phyloP scores from a whole-genome alignment of 2,888 invertebrate genomes.

The Exocentrus adspersus region DNA sequence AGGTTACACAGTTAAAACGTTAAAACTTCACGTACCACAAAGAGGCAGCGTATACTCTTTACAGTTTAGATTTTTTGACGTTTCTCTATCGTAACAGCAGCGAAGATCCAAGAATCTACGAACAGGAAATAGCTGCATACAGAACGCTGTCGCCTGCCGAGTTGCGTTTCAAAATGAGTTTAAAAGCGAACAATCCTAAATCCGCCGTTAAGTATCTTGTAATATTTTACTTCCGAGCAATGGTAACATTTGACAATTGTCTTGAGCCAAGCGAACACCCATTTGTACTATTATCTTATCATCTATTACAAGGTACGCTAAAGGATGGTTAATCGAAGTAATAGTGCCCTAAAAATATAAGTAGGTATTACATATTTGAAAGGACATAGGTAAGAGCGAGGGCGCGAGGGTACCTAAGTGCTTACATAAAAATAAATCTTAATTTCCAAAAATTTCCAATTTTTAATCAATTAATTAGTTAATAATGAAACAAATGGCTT shows the following conservation, averaged over 20 bases:
- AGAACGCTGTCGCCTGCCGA: slow-evolving; percentile 78
- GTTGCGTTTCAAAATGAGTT: slow-evolving; percentile 80
- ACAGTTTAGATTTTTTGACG: slow-evolving; percentile 86
- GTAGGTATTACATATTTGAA: no score
- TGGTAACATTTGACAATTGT: slow-evolving; percentile 11
- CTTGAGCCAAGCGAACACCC: slow-evolving; percentile 16
- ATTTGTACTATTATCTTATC: slow-evolving; percentile 20
- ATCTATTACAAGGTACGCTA: slow-evolving; percentile 23
- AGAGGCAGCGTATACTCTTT: slow-evolving; percentile 86
- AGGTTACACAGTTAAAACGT: no score
- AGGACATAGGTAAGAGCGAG: no score
- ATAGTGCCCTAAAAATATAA: slow-evolving; percentile 26
- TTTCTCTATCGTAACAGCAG: slow-evolving; percentile 88
- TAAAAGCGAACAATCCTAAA: slow-evolving; percentile 78
- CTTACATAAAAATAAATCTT: no score
- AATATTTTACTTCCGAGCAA: slow-evolving; percentile 8
- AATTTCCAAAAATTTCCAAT: no score
- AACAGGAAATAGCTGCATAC: slow-evolving; percentile 74
- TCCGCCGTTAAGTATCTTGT: slow-evolving; percentile 75
- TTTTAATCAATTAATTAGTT: no score
- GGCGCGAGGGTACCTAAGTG: no score
- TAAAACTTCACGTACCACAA: no score
- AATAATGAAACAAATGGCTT: no score
- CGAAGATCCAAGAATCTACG: slow-evolving; percentile 93
- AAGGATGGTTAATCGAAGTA: slow-evolving; percentile 16